These are phyloP conservation scores for Oxytorus armatus DNA, from an alignment of 2,888 invertebrate species.

Conservation along the genomic window DNA sequence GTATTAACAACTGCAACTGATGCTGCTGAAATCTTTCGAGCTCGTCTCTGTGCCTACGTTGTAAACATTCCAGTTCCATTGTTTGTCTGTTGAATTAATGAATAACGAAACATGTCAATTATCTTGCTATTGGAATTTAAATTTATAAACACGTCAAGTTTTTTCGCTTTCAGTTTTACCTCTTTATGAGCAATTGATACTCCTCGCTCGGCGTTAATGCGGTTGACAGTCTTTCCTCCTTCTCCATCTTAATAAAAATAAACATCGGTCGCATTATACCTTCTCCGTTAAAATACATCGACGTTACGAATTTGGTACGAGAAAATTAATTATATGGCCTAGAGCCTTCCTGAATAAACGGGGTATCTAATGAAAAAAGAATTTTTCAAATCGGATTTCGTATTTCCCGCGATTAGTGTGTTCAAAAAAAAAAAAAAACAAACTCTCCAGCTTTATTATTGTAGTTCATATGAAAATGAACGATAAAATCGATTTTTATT, in stretches of 20 bases:
- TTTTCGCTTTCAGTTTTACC: slow-evolving; percentile 73
- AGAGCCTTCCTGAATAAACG: too few species aligned
- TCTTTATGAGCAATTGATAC: slow-evolving; percentile 82
- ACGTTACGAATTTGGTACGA: too few species aligned
- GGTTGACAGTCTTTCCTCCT: slow-evolving; percentile 78
- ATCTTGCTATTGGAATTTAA: not conserved
- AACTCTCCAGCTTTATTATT: too few species aligned
- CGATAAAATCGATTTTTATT: too few species aligned
- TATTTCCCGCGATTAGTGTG: too few species aligned
- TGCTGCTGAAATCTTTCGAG: slow-evolving; percentile 83
- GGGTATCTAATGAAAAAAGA: too few species aligned
- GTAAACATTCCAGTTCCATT: slow-evolving; percentile 84
- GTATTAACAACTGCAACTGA: slow-evolving; percentile 81
- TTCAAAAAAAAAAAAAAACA: too few species aligned
- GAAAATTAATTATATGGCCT: too few species aligned
- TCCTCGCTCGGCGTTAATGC: slow-evolving; percentile 82
- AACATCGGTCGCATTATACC: slow-evolving; percentile 22
- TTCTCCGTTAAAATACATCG: not conserved
- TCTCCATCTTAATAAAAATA: slow-evolving; percentile 75
- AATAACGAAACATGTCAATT: not conserved
- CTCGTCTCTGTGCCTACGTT: slow-evolving; percentile 83
- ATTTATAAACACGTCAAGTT: not conserved
- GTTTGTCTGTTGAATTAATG: slow-evolving; percentile 81
- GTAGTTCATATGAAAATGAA: too few species aligned
- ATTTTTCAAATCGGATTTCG: too few species aligned